Percentiles rank a stretch among this genome's conserved stretches.
Evolutionary conservation across 2,797 vertebrate species (phyloP).

Genomic region (Scolopax rusticola): DNA sequence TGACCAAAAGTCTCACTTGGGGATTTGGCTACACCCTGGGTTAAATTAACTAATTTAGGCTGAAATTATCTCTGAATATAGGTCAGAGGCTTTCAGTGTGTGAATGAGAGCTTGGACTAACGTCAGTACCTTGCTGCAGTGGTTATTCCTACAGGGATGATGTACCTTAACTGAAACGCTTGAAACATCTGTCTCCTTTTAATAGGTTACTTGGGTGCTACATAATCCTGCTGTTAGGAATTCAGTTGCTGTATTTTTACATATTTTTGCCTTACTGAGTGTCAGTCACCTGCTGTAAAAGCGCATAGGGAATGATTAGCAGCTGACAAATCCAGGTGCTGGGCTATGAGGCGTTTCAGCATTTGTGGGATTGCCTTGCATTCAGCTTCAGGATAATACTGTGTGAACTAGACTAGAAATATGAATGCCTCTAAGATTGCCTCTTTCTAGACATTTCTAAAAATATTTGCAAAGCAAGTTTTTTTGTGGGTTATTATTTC

Average conservation of each 20-base stretch:
- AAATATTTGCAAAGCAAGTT: background rate
- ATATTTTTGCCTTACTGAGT: background rate
- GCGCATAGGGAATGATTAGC: background rate
- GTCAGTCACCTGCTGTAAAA: background rate
- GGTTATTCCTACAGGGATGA: background rate
- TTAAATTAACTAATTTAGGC: background rate
- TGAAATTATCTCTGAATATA: background rate
- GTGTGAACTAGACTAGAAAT: background rate
- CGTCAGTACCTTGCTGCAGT: background rate
- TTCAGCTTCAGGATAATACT: background rate
- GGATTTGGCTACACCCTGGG: background rate
- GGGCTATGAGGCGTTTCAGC: background rate
- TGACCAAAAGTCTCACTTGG: background rate
- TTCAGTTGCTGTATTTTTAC: background rate
- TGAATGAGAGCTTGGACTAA: background rate
- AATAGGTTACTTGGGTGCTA: background rate
- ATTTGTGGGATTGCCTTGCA: background rate
- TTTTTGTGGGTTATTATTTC: background rate
- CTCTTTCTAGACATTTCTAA: background rate
- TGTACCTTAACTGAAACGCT: background rate
- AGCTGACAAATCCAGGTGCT: constrained; percentile 7
- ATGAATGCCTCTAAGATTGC: background rate
- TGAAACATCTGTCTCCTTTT: background rate
- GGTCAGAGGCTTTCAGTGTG: background rate
- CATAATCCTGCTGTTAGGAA: background rate